These are phyloP conservation scores for Hylaeus anthracinus DNA, from an alignment of 1,140 invertebrate genomes.

Conservation along the genomic window DNA sequence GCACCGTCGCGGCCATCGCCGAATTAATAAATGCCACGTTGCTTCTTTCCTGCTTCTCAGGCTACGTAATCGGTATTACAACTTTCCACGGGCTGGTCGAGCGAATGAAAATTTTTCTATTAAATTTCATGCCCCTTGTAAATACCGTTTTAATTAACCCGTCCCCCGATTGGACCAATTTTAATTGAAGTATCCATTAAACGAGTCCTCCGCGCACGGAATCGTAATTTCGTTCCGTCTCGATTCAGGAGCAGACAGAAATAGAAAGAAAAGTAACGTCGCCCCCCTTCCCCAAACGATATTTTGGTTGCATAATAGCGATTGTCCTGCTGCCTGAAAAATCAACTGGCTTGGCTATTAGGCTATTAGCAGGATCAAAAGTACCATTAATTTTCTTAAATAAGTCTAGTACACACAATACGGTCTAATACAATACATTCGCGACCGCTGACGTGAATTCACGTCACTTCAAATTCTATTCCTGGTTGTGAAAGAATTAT, in stretches of 20 bases:
- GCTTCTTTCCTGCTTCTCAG: conserved; percentile 46
- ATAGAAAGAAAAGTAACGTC: conserved; percentile 24
- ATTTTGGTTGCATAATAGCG: not conserved
- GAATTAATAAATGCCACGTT: conserved; percentile 48
- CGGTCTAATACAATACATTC: no score
- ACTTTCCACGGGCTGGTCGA: conserved; percentile 22
- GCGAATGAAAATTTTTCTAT: conserved; percentile 32
- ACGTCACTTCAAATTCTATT: no score
- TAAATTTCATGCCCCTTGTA: conserved; percentile 51
- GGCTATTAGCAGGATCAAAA: no score
- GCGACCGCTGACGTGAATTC: no score
- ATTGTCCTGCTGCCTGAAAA: no score
- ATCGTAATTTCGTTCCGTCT: conserved; percentile 33
- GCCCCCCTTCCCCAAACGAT: not conserved
- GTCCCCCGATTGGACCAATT: conserved; percentile 48
- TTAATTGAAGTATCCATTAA: conserved; percentile 54
- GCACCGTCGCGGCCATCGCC: conserved; percentile 27
- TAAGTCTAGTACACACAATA: no score
- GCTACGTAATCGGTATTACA: conserved; percentile 45
- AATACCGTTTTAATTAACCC: conserved; percentile 51
- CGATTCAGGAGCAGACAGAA: conserved; percentile 35
- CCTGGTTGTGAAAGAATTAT: no score
- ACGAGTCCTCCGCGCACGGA: conserved; percentile 32
- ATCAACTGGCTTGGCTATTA: no score
- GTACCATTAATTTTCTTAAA: no score